Conservation (phyloP, 2,113 vertebrate species). For the Xenopus laevis region DNA sequence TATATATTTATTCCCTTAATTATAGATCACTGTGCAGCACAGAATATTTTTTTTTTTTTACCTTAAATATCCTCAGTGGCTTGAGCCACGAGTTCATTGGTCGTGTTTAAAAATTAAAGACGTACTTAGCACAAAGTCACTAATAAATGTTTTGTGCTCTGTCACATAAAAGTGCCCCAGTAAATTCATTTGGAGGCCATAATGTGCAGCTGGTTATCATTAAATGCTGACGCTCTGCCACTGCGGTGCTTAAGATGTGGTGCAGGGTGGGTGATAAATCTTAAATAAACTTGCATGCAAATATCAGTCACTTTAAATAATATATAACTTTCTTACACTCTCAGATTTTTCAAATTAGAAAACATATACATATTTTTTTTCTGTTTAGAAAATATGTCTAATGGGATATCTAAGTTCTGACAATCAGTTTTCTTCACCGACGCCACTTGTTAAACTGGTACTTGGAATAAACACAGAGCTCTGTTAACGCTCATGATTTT, state of each 20-base stretch:
- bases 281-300: conserved; percentile 21
- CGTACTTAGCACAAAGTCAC: background rate
- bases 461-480: conserved; percentile 22
- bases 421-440: background rate
- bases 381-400: too few relatives aligned
- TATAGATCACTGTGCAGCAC: background rate
- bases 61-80: conserved; percentile 9
- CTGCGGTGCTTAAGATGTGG: conserved; percentile 2
- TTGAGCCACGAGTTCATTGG: background rate
- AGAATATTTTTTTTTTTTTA: conserved; percentile 4
- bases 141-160: conserved; percentile 2
- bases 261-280: conserved; percentile 12
- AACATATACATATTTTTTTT: too few relatives aligned
- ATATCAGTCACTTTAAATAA: conserved; percentile 20
- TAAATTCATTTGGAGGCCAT: conserved; percentile 15
- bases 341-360: background rate
- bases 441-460: conserved; percentile 19
- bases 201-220: conserved; percentile 20
- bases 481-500: conserved; percentile 34
- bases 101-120: background rate
- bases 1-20: conserved; percentile 21
- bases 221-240: background rate
- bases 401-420: too few relatives aligned
- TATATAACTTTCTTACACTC: too few relatives aligned
- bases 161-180: background rate